Base-by-base conservation (phyloP, 2,113 vertebrate species). In the Melanotaenia duboulayi region DNA sequence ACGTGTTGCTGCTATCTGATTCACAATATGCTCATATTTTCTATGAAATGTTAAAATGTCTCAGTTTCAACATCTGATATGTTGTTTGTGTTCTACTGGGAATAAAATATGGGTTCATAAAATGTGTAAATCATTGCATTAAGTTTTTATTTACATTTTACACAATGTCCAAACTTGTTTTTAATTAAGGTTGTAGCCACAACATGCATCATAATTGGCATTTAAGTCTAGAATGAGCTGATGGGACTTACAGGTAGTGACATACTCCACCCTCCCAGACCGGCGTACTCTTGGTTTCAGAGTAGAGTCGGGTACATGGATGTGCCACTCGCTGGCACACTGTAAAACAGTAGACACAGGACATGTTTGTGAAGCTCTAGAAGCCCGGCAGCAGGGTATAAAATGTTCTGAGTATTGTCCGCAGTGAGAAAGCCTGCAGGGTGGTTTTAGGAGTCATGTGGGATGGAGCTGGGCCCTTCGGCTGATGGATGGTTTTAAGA, bases 221-320 rank as follows among this genome's bases (percentile, higher is more conserved):
- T 16, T 16, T 1, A 17, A 58, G 58, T n/a, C 48, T 58, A 48
- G 23, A 28, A 12, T 3, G 17, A 67, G 11, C 11, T 51, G 40
- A 63, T 3, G 11, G 1, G 40, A 88, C 93, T 93, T 67, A 94
- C 93, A 90, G 85, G 86, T 94, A 96, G 92, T 95, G 96, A 75
- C 95, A 99, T 83, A 95, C 80, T 57, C 95, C 95, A 35, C 93
- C 95, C 90, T 98, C 95, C 97, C 97, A 97, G 76, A 97, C 92
- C 0, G 96, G 97, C 76, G 97, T 91, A 8, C 95, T 95, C 93
- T 96, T 96, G 20, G 95, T 97, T 89, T 98, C 97, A 0, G 95
- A 97, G 89, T 95, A 97, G 55, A 99, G 95, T 58, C 96, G 94
- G 0, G 97, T 98, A 78, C 97, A 98, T 25, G 94, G 94, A 73